These are phyloP conservation scores for Vireo griseus DNA, from an alignment of 2,797 vertebrate genomes.

Conservation along the genomic window DNA sequence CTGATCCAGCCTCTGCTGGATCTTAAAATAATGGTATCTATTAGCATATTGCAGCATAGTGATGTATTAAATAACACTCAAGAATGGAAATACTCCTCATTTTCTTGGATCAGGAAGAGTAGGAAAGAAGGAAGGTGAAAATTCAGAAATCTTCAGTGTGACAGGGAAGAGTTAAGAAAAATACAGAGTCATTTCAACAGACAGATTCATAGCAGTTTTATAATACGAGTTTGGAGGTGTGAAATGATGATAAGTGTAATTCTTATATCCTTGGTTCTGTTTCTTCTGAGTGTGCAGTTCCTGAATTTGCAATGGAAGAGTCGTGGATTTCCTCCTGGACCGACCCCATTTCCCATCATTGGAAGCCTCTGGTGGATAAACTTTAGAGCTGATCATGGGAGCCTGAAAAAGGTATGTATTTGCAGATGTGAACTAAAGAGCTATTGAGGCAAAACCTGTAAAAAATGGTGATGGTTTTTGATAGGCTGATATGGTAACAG, in stretches of 20 bases:
- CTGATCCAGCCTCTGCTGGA: background rate
- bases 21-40: background rate
- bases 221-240: background rate
- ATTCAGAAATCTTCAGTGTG: background rate
- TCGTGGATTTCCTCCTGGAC: slow-evolving; percentile 50
- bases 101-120: background rate
- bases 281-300: slow-evolving; percentile 40
- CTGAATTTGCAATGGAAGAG: slow-evolving; percentile 11
- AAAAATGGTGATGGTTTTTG: background rate
- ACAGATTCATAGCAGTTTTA: background rate
- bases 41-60: slow-evolving; percentile 21
- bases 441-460: background rate
- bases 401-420: slow-evolving; percentile 41
- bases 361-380: slow-evolving; percentile 54
- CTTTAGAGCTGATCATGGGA: slow-evolving; percentile 35
- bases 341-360: slow-evolving; percentile 39
- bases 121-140: background rate
- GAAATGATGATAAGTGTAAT: background rate
- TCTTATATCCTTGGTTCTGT: background rate
- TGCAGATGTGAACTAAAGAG: background rate
- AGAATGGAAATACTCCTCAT: background rate
- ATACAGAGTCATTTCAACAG: background rate
- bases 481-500: background rate
- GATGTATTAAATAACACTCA: background rate
- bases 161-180: background rate